Percentiles rank a stretch among this genome's conserved stretches.
These are phyloP conservation scores for Mantis religiosa DNA, from an alignment of 2,888 invertebrate species.

Conservation along the genomic window DNA sequence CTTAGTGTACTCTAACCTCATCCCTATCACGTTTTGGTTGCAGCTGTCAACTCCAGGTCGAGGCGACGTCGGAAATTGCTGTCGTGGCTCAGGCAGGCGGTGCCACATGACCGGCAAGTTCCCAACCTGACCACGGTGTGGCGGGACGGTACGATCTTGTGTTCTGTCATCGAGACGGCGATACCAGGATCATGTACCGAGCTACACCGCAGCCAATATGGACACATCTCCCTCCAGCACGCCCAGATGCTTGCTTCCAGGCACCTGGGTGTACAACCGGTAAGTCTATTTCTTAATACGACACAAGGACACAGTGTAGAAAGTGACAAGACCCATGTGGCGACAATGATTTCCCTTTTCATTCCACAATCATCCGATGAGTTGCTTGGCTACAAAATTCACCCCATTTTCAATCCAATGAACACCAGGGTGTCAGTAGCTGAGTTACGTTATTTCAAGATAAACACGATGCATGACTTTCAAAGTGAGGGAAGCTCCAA, in stretches of 20 bases:
- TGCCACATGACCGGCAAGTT: constrained; percentile 5
- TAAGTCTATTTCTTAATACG: neutral
- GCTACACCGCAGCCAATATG: constrained; percentile 39
- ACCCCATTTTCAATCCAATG: too few relatives aligned
- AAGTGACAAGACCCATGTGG: too few relatives aligned
- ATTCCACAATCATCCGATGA: too few relatives aligned
- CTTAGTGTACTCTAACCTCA: too few relatives aligned
- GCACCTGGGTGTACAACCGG: neutral
- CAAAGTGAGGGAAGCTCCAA: too few relatives aligned
- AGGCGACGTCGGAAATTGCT: constrained; percentile 18
- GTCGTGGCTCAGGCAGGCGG: constrained; percentile 14
- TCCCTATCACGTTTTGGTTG: too few relatives aligned
- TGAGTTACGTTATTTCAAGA: too few relatives aligned
- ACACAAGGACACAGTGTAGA: too few relatives aligned
- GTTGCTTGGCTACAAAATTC: too few relatives aligned
- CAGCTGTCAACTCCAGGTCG: neutral
- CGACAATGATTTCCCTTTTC: too few relatives aligned
- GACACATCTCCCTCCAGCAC: neutral
- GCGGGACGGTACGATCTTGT: constrained; percentile 58
- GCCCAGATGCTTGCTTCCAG: neutral
- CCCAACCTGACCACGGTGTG: constrained; percentile 44
- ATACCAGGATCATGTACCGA: constrained; percentile 60
- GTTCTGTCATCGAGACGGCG: constrained; percentile 54
- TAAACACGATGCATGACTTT: too few relatives aligned
- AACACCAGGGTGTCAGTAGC: too few relatives aligned